Percentiles rank a stretch among this genome's conserved stretches.
These are phyloP conservation scores for Helicoverpa armigera DNA, from an alignment of 1,140 invertebrate species.

Conservation along the genomic window DNA sequence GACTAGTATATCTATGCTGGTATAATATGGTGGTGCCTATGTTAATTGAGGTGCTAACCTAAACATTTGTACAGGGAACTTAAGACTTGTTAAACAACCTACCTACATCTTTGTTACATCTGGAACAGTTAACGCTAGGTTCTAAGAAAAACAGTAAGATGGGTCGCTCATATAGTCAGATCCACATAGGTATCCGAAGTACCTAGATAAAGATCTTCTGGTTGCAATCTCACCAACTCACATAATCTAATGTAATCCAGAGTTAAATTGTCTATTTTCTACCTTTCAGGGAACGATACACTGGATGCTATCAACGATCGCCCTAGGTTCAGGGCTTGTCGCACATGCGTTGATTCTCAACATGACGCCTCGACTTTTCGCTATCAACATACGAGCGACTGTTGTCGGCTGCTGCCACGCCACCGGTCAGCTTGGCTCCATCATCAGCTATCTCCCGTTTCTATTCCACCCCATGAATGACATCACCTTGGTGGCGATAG, in stretches of 20 bases:
- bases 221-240: neutral
- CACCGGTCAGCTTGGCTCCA: conserved; percentile 69
- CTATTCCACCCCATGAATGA: conserved; percentile 58
- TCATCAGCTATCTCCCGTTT: conserved; percentile 69
- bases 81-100: no score
- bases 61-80: no score
- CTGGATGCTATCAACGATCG: conserved; percentile 60
- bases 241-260: neutral
- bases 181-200: neutral
- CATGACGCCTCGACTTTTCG: conserved; percentile 75
- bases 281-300: conserved; percentile 17
- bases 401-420: conserved; percentile 74
- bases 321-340: conserved; percentile 66
- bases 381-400: conserved; percentile 71
- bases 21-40: neutral
- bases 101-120: no score
- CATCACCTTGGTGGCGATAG: conserved; percentile 55
- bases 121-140: no score
- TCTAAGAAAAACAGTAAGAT: no score
- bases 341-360: conserved; percentile 68
- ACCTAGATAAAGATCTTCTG: neutral
- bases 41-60: no score
- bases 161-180: no score
- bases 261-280: no score
- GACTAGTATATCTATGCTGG: neutral